phyloP scores from a whole-genome alignment of 2,797 vertebrate species.

The Ptychobarbus kaznakovi region DNA sequence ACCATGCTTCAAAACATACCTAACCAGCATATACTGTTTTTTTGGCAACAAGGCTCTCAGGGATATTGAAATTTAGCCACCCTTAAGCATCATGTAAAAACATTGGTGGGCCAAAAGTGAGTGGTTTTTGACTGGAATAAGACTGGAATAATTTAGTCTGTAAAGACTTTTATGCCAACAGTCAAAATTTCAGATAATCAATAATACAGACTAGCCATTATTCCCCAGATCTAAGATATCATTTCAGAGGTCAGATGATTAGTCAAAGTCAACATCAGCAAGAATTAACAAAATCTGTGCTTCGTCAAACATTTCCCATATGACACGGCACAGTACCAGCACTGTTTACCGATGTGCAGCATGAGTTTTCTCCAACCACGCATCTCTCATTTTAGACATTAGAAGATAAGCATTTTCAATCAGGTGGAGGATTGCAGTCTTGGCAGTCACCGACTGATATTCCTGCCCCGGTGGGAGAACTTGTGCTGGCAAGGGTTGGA shows the following conservation, averaged over 20 bases:
- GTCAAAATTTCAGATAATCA: neutral
- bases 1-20: no score
- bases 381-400: constrained; percentile 31
- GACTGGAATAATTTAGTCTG: neutral
- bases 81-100: neutral
- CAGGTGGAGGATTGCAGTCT: constrained; percentile 31
- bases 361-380: constrained; percentile 12
- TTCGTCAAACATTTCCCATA: neutral
- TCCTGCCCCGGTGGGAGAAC: constrained; percentile 24
- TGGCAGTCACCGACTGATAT: constrained; percentile 24
- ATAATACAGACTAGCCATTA: neutral
- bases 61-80: neutral
- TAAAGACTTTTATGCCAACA: neutral
- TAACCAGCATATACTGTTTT: no score
- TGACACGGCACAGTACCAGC: neutral
- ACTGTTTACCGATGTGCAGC: neutral
- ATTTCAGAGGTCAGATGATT: neutral
- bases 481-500: constrained; percentile 41
- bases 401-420: constrained; percentile 45
- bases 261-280: neutral
- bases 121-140: neutral
- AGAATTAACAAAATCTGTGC: neutral
- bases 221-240: neutral
- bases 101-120: neutral
- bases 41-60: neutral